Percentiles rank a stretch among this genome's conserved stretches.
Evolutionary conservation across 2,113 vertebrate species (phyloP).

Genomic region (Passer domesticus): DNA sequence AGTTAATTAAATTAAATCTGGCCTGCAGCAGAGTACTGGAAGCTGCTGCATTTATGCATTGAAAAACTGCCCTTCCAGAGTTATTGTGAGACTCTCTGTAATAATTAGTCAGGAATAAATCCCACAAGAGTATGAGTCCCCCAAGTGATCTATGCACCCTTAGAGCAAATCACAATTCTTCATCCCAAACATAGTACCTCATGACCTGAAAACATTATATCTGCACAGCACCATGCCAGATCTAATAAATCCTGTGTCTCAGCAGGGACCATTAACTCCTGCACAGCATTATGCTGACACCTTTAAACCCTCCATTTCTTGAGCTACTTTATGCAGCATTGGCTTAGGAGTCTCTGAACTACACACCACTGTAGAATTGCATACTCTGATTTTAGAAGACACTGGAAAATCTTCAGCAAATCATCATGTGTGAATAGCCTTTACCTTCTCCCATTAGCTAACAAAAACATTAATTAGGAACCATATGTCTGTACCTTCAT

Average conservation of each 20-base stretch:
- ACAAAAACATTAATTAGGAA: not conserved
- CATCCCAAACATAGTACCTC: not conserved
- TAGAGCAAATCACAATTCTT: not conserved
- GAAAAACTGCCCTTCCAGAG: not conserved
- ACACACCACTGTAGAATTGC: not conserved
- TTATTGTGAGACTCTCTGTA: not conserved
- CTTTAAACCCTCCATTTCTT: not conserved
- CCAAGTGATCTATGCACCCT: not conserved
- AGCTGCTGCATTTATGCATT: not conserved
- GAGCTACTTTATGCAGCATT: not conserved
- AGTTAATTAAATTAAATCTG: conserved; percentile 22
- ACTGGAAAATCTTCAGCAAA: not conserved
- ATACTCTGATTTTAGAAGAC: not conserved
- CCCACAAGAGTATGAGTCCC: not conserved
- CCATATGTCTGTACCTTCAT: not conserved
- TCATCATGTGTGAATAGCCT: not conserved
- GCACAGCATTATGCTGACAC: not conserved
- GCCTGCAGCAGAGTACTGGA: not conserved
- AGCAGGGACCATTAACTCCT: not conserved
- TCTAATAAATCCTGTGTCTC: not conserved
- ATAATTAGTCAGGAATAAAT: not conserved
- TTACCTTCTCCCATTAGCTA: not conserved
- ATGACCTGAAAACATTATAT: not conserved
- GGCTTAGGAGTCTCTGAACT: not conserved
- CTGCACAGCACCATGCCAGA: not conserved